Conservation (phyloP, 2,888 invertebrate species). For the Falcaria lacertinaria region DNA sequence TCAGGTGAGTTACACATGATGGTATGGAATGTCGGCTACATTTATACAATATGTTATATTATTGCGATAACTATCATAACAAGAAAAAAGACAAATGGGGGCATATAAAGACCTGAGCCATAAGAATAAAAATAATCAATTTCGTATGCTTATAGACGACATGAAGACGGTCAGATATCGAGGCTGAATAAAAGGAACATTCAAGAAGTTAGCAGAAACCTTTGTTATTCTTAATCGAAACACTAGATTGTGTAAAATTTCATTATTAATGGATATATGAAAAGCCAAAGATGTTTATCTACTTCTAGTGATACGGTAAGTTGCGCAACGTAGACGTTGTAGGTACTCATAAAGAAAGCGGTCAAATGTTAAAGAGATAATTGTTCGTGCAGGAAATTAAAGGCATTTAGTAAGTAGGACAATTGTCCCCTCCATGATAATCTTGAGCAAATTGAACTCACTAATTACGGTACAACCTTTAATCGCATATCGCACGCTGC, state of each 20-base stretch:
- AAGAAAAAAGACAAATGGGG: no score
- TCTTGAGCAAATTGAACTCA: slow-evolving; percentile 25
- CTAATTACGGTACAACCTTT: slow-evolving; percentile 26
- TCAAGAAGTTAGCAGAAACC: no score
- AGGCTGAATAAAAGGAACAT: no score
- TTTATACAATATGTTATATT: slow-evolving; percentile 5
- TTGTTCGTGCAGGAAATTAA: slow-evolving; percentile 76
- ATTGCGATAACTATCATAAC: no score
- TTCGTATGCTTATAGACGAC: no score
- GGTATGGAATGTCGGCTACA: slow-evolving; percentile 27
- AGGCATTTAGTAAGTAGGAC: slow-evolving; percentile 70
- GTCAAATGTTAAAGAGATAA: slow-evolving; percentile 78
- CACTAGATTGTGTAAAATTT: no score
- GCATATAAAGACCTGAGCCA: no score
- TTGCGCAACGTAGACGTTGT: slow-evolving; percentile 50
- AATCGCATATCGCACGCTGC: slow-evolving; percentile 31
- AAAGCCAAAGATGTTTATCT: background rate
- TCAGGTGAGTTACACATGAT: slow-evolving; percentile 43
- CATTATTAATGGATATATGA: background rate
- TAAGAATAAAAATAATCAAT: no score
- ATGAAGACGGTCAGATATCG: no score
- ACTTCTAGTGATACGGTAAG: slow-evolving; percentile 37
- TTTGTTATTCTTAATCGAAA: no score
- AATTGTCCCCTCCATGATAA: slow-evolving; percentile 37
- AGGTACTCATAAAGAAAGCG: slow-evolving; percentile 69